phyloP scores from a whole-genome alignment of 2,888 invertebrate species.

The Phyto melanocephala region DNA sequence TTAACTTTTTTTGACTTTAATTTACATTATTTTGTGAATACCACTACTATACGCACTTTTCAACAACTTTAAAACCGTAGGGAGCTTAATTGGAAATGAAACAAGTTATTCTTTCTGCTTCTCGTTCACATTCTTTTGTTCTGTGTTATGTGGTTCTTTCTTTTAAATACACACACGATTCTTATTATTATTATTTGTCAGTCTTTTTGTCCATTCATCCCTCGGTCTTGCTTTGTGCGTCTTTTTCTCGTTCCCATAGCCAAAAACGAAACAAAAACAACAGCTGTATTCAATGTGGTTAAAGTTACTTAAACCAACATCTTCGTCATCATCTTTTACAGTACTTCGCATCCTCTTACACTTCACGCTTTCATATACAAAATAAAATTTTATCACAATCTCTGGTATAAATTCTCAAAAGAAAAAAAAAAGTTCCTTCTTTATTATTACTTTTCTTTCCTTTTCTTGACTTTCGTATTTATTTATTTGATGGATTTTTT shows the following conservation, averaged over 20 bases:
- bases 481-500: neutral
- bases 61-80: neutral
- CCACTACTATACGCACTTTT: constrained; percentile 31
- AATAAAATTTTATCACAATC: neutral
- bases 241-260: neutral
- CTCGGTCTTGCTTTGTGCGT: constrained; percentile 4
- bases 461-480: neutral
- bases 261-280: constrained; percentile 38
- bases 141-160: neutral
- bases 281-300: constrained; percentile 37
- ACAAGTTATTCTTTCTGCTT: constrained; percentile 8
- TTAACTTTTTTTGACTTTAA: too few relatives aligned
- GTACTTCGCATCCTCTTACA: too few relatives aligned
- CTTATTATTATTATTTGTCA: constrained; percentile 20
- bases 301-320: constrained; percentile 11
- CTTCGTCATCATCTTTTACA: neutral
- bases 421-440: constrained; percentile 1
- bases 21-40: neutral
- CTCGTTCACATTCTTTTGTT: neutral
- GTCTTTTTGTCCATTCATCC: neutral
- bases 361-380: neutral
- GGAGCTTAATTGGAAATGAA: constrained; percentile 20
- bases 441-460: neutral
- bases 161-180: constrained; percentile 20
- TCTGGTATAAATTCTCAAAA: neutral